Conservation (phyloP, 2,113 vertebrate genomes). For the Hymenochirus boettgeri region DNA sequence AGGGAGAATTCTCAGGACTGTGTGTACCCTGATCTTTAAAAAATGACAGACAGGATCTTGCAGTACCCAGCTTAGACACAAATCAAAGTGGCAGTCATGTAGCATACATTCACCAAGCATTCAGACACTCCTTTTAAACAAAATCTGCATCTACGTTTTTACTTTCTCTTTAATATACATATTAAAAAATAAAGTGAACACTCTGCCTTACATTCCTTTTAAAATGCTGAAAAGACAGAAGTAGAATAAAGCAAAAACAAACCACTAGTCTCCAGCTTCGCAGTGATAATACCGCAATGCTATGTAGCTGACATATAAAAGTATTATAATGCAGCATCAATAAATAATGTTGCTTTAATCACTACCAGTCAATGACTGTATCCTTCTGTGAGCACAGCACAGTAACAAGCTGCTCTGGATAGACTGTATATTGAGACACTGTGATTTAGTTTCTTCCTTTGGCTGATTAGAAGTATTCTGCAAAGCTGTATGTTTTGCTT, state of each 20-base stretch:
- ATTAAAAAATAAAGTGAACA: too few species aligned
- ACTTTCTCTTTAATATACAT: too few species aligned
- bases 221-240: not conserved
- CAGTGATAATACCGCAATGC: not conserved
- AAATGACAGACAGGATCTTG: too few species aligned
- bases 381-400: slow-evolving; percentile 5
- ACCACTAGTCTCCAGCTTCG: not conserved
- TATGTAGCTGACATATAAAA: slow-evolving; percentile 9
- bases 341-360: slow-evolving; percentile 32
- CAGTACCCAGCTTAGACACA: too few species aligned
- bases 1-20: too few species aligned
- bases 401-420: slow-evolving; percentile 23
- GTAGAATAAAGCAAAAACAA: not conserved
- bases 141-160: too few species aligned
- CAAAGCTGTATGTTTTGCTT: slow-evolving; percentile 33
- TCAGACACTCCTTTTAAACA: too few species aligned
- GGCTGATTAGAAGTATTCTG: slow-evolving; percentile 16
- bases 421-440: slow-evolving; percentile 5
- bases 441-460: slow-evolving; percentile 33
- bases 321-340: slow-evolving; percentile 22
- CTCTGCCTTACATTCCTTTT: too few species aligned
- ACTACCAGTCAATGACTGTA: slow-evolving; percentile 21
- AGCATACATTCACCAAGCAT: too few species aligned
- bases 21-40: too few species aligned
- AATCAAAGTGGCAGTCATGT: too few species aligned